Base-by-base conservation (phyloP, 2,888 invertebrate genomes). In the Laothoe populi region DNA sequence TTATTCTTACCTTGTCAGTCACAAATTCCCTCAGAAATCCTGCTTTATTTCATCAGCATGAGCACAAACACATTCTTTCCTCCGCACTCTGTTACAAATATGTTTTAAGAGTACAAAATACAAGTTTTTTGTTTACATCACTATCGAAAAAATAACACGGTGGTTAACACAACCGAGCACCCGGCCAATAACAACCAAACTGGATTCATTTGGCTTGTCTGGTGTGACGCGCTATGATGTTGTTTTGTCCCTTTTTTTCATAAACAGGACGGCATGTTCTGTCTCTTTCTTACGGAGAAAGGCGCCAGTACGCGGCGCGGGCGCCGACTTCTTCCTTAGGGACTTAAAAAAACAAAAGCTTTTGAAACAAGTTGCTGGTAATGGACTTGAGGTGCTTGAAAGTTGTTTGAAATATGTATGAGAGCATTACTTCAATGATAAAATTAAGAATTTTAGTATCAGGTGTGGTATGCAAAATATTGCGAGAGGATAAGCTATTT, bases 241-340 rank as follows among this genome's bases (percentile, higher is more conserved):
- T 82, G 79, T 74, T 83, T 77, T 75, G 70, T 84, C 92, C 82
- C 86, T 73, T 68, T 91, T 76, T 63, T 63, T 64, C 87, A 57
- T 64, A 59, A 13, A 16, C 59, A 24, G 63, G 49, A 66, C 42
- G 62, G 65, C 73, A 62, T 35, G 60, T 73, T 71, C 74, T 63
- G 67, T 86, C 84, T 81, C 87, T 64, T 70, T 88, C 77, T 60
- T 74, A 69, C 82, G 76, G 84, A 89, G 90, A 91, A 91, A 91
- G 90, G 91, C 91, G 91, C 92, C 91, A 90, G 84, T 84, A 84
- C 74, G 79, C 78, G 76, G 87, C 89, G 89, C 90, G 84, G 83
- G 88, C 90, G 90, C 90, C 87, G 88, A 82, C 82, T 82, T 80
- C 84, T 89, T 90, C 90, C 90, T 90, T 79, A 86, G 88, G 89